Percentiles rank a stretch among this genome's conserved stretches.
Conservation (phyloP, 2,797 vertebrate species). For the Hippopotamyrus pictus region DNA sequence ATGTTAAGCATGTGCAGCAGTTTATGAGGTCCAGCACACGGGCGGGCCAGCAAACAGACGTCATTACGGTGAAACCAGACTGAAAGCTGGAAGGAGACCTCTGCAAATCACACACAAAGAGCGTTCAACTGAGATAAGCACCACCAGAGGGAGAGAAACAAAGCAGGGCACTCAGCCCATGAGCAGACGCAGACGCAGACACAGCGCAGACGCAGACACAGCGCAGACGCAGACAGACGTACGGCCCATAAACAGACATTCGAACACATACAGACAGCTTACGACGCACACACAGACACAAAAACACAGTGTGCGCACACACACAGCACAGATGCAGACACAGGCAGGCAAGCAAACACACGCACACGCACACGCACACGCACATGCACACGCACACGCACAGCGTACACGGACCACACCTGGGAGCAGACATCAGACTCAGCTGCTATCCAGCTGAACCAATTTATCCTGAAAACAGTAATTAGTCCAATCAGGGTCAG, state of each 20-base stretch:
- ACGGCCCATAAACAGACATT: neutral
- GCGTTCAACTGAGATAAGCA: neutral
- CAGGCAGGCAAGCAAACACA: neutral
- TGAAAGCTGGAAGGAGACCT: neutral
- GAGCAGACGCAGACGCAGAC: neutral
- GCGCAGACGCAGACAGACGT: neutral
- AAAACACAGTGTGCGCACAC: neutral
- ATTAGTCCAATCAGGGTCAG: slow-evolving; percentile 6
- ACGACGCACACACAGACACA: neutral
- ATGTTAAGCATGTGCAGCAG: neutral
- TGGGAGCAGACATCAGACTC: neutral
- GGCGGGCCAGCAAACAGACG: neutral
- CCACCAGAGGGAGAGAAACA: neutral
- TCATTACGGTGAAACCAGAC: neutral
- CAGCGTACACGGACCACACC: neutral
- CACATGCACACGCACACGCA: neutral
- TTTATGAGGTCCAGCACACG: neutral
- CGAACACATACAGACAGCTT: no score
- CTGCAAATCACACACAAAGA: neutral
- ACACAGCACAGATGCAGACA: neutral
- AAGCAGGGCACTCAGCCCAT: neutral
- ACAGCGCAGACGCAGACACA: neutral
- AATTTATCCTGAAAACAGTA: neutral
- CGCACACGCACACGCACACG: neutral
- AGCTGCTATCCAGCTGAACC: neutral